Base-by-base conservation (phyloP, 2,113 vertebrate genomes). In the Tor tambroides region DNA sequence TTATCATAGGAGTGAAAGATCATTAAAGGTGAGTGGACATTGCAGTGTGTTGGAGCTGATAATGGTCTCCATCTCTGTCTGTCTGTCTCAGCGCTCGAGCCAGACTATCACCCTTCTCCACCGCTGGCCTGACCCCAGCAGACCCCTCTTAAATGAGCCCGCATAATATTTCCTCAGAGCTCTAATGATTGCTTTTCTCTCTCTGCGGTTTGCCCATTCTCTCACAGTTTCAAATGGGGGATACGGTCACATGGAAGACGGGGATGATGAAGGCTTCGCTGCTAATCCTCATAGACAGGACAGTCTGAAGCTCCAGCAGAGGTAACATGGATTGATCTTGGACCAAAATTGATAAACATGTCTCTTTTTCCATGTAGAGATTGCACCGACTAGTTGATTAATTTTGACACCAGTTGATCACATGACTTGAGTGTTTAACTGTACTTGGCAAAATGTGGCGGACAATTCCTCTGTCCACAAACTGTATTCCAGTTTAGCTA, bases 241-340 rank as follows among this genome's bases (percentile, higher is more conserved):
- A 85, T 92, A 91, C 59, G 85, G 83, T 80, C 91, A 92, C 87
- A 92, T 91, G 92, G 94, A 94, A 1, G 93, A 93, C n/a, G 92
- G 93, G 26, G 88, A 89, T 17, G 92, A 93, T 23, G 93, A 94
- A 1, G 90, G 88, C 4, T 89, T 92, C 49, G 54, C 69, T 8
- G 38, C 69, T 61, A 94, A 94, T 92, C 89, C 88, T 3, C 90
- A 91, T 21, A 86, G 89, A 80, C 93, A 90, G 7, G 91, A 91
- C 1, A 2, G 90, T 89, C 94, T 82, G 93, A 94, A 38, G 92
- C 93, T 75, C 91, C 93, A 19, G 90, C 95, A 86, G 46, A 89
- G 89, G 89, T 89, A 84, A 79, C 77, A 69, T 79, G 51, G 46
- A 77, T n/a, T 61, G 56, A 14, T 10, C 9, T 71, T 71, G 1